These are phyloP conservation scores for Leptopilina myrica DNA, from an alignment of 2,888 invertebrate genomes.

Conservation along the genomic window DNA sequence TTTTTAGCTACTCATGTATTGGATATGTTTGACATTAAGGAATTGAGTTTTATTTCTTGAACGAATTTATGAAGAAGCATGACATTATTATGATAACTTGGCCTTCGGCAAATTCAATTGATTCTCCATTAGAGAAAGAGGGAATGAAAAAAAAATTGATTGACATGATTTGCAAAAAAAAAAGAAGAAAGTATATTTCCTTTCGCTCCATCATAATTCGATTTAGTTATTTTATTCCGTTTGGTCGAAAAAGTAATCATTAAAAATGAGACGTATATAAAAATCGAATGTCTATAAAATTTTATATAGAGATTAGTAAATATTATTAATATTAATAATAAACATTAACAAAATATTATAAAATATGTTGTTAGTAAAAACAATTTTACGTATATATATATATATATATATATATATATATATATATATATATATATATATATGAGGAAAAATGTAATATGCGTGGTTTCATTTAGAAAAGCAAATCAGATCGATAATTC, in stretches of 20 bases:
- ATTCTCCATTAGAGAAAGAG: conserved; percentile 11
- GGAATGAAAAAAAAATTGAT: conserved; percentile 8
- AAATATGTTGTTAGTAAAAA: too few species aligned
- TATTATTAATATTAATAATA: too few species aligned
- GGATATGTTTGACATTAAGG: conserved; percentile 1
- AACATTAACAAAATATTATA: too few species aligned
- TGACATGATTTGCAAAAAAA: conserved; percentile 27
- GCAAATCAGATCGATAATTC: conserved; percentile 1
- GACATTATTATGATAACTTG: conserved; percentile 16
- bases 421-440: too few species aligned
- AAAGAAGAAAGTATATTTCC: background rate
- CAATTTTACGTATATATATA: too few species aligned
- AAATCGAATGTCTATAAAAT: too few species aligned
- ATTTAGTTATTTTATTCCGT: conserved; percentile 10
- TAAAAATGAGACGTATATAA: background rate
- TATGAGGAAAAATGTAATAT: background rate
- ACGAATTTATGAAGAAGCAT: conserved; percentile 22
- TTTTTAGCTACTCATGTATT: background rate
- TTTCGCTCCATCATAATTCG: conserved; percentile 22
- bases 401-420: too few species aligned
- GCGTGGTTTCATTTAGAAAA: background rate
- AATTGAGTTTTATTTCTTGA: conserved; percentile 18
- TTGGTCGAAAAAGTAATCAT: background rate
- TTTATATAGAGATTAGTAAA: too few species aligned
- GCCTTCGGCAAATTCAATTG: conserved; percentile 26